A percentile compares a stretch with the other conserved stretches of the same genome.
Evolutionary conservation across 1,140 invertebrate species (phyloP).

Genomic region (Atopsyche davidsoni): DNA sequence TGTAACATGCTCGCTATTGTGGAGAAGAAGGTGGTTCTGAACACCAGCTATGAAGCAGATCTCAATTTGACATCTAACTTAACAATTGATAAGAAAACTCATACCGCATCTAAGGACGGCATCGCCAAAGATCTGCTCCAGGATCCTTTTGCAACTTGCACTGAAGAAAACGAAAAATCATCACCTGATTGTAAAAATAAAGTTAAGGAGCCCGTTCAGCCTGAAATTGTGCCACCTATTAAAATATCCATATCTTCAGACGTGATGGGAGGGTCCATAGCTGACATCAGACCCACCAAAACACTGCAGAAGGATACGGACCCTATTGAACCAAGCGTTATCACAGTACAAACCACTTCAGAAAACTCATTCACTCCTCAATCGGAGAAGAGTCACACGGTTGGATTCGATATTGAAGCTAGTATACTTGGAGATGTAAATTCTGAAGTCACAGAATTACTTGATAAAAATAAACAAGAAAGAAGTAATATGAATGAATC

Average conservation of each 20-base stretch:
- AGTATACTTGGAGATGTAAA: constrained; percentile 12
- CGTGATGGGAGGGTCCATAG: background rate
- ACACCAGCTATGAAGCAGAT: constrained; percentile 51
- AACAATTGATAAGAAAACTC: constrained; percentile 38
- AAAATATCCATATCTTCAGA: constrained; percentile 14
- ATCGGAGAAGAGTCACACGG: constrained; percentile 8
- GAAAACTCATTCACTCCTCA: constrained; percentile 8
- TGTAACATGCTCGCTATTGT: constrained; percentile 65
- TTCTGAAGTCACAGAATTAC: constrained; percentile 6
- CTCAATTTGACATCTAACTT: constrained; percentile 45
- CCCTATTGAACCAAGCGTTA: constrained; percentile 17
- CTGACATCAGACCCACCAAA: constrained; percentile 39
- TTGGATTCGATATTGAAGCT: constrained; percentile 12
- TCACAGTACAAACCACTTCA: constrained; percentile 10
- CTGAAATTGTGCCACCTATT: constrained; percentile 13
- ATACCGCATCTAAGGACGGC: constrained; percentile 8
- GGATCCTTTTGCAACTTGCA: constrained; percentile 20
- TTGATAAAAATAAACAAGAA: constrained; percentile 8
- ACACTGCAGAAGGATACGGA: constrained; percentile 30
- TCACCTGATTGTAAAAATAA: constrained; percentile 16
- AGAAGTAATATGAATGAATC: constrained; percentile 10
- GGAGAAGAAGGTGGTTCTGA: constrained; percentile 61
- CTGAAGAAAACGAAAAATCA: constrained; percentile 8
- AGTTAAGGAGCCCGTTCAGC: constrained; percentile 2
- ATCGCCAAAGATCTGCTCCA: constrained; percentile 20